These are phyloP conservation scores for Bicyclus anynana DNA, from an alignment of 1,140 invertebrate genomes.

Conservation along the genomic window DNA sequence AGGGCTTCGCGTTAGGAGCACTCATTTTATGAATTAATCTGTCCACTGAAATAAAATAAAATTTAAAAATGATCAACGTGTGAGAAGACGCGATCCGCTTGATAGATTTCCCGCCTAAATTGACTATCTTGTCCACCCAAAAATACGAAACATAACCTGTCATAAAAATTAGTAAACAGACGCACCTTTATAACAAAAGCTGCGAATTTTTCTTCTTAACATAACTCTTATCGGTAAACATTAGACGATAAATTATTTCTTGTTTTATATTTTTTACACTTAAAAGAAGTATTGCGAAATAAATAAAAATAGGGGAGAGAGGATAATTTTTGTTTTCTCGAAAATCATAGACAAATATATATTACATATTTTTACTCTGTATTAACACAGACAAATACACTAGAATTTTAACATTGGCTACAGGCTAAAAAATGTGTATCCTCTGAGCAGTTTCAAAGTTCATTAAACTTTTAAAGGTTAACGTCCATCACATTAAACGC, in stretches of 20 bases:
- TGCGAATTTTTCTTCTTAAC: conserved; percentile 18
- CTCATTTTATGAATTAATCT: conserved; percentile 38
- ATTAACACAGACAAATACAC: too few relatives aligned
- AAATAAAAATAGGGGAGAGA: too few relatives aligned
- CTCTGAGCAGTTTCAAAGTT: background rate
- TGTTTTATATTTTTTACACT: background rate
- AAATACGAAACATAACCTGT: conserved; percentile 46
- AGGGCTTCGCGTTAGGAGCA: conserved; percentile 69
- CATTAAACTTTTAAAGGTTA: background rate
- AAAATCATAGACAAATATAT: too few relatives aligned
- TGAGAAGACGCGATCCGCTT: background rate
- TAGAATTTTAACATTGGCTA: too few relatives aligned
- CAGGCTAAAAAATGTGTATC: too few relatives aligned
- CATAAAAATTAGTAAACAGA: conserved; percentile 41
- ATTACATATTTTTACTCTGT: too few relatives aligned
- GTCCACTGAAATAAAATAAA: conserved; percentile 32
- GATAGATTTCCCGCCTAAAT: conserved; percentile 60
- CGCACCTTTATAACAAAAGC: conserved; percentile 36
- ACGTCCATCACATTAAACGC: background rate
- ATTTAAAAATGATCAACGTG: conserved; percentile 5
- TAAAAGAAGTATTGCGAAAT: background rate
- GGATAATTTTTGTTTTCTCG: too few relatives aligned
- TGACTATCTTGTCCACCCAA: conserved; percentile 19
- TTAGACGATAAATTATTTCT: background rate
- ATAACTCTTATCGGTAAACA: conserved; percentile 8